Evolutionary conservation across 2,888 invertebrate genomes (phyloP).

Genomic region (Allolobophora icterica): DNA sequence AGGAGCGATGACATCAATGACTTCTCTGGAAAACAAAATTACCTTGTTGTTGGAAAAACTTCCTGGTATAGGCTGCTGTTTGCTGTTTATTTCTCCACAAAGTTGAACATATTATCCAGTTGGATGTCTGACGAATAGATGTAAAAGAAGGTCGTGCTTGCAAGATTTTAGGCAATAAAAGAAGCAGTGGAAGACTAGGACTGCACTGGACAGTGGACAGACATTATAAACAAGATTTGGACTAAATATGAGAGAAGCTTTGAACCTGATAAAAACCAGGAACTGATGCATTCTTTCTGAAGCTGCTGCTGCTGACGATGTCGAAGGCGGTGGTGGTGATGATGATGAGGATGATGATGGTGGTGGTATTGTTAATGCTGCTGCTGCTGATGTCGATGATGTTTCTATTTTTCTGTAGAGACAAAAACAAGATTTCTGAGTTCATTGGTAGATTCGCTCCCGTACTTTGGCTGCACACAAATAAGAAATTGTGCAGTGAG

Average conservation of each 20-base stretch:
- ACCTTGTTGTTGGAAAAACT: neutral
- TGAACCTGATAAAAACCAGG: too few species aligned
- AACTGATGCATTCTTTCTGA: too few species aligned
- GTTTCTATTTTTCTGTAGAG: conserved; percentile 47
- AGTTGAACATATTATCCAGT: neutral
- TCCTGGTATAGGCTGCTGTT: neutral
- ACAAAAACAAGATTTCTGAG: conserved; percentile 59
- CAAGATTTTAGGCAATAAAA: neutral
- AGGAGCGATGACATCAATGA: conserved; percentile 6
- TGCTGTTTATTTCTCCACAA: neutral
- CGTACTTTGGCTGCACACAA: conserved; percentile 94
- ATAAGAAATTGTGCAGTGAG: conserved; percentile 86
- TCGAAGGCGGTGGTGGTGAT: too few species aligned
- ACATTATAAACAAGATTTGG: too few species aligned
- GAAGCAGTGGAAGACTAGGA: too few species aligned
- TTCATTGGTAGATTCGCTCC: conserved; percentile 81
- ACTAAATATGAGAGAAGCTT: too few species aligned
- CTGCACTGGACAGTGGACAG: neutral
- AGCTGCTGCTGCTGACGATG: too few species aligned
- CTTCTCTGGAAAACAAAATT: conserved; percentile 6
- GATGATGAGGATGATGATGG: too few species aligned
- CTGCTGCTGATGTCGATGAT: too few species aligned
- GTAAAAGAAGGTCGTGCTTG: neutral
- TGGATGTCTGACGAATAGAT: neutral
- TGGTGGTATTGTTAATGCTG: neutral